Conservation (phyloP, 2,113 vertebrate species). For the Talpa occidentalis region DNA sequence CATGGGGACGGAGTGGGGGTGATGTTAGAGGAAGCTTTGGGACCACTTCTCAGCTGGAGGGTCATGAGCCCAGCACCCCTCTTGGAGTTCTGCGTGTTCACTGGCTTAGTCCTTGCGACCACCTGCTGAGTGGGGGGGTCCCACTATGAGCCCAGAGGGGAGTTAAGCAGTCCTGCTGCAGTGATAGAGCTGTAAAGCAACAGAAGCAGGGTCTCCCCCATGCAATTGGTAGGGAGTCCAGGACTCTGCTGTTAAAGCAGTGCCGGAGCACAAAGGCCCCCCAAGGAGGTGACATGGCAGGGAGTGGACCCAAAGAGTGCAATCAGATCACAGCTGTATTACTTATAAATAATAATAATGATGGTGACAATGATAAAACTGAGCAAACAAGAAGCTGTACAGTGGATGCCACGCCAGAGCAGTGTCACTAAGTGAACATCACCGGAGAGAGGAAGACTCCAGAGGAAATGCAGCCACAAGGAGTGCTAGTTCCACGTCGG, state of each 20-base stretch:
- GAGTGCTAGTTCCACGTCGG: not conserved
- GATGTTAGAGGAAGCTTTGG: not conserved
- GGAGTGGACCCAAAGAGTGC: not conserved
- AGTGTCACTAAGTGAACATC: not conserved
- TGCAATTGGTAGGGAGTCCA: not conserved
- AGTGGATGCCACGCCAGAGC: slow-evolving; percentile 44
- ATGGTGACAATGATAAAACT: not conserved
- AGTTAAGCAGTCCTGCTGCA: no score
- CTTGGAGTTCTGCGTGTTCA: rapidly evolving
- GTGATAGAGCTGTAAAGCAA: not conserved
- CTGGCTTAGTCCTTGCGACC: not conserved
- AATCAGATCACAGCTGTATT: not conserved
- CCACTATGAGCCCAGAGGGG: rapidly evolving
- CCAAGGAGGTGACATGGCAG: not conserved
- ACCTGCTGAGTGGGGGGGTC: not conserved
- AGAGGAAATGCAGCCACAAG: slow-evolving; percentile 52
- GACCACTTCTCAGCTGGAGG: rapidly evolving
- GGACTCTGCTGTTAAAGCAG: not conserved
- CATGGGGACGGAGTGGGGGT: not conserved
- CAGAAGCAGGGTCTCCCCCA: not conserved
- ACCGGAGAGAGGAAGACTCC: not conserved
- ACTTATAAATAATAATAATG: not conserved
- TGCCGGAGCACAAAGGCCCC: slow-evolving; percentile 28
- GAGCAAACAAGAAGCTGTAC: not conserved
- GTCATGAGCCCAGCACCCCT: rapidly evolving